Conservation (phyloP, 2,888 invertebrate genomes). For the Drosophila sordidapex region DNA sequence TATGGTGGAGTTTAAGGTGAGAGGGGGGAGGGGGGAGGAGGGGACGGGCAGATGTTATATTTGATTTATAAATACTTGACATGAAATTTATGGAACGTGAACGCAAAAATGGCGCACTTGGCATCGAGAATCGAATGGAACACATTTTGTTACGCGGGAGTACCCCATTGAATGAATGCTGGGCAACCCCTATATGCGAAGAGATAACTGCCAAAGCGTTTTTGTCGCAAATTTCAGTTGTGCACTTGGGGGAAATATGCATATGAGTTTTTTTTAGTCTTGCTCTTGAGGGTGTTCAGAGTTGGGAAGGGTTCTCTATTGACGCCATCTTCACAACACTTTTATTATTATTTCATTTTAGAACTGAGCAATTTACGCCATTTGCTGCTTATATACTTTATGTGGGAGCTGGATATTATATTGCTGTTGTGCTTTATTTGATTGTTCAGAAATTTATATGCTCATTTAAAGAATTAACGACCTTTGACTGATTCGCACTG, state of each 20-base stretch:
- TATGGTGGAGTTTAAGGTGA: neutral
- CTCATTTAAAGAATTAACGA: conserved; percentile 78
- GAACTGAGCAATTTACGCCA: conserved; percentile 34
- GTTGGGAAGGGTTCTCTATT: conserved; percentile 47
- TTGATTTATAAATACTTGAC: conserved; percentile 78
- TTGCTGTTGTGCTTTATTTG: conserved; percentile 45
- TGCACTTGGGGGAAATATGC: conserved; percentile 28
- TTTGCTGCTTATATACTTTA: conserved; percentile 29
- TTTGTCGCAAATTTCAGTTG: conserved; percentile 27
- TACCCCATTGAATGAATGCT: conserved; percentile 22
- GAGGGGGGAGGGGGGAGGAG: neutral
- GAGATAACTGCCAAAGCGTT: conserved; percentile 9
- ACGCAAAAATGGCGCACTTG: conserved; percentile 62
- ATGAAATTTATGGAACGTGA: conserved; percentile 74
- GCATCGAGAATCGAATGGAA: conserved; percentile 25
- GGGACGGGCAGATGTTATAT: conserved; percentile 27
- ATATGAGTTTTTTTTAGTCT: conserved; percentile 33
- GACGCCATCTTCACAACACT: conserved; percentile 39
- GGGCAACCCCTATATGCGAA: conserved; percentile 27
- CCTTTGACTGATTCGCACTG: conserved; percentile 74
- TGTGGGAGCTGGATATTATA: conserved; percentile 9
- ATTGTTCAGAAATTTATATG: conserved; percentile 63
- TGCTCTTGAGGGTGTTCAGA: conserved; percentile 24
- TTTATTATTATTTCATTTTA: conserved; percentile 14
- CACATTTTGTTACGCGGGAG: conserved; percentile 21